These are phyloP conservation scores for Triplophysa dalaica DNA, from an alignment of 2,113 vertebrate species.

Conservation along the genomic window DNA sequence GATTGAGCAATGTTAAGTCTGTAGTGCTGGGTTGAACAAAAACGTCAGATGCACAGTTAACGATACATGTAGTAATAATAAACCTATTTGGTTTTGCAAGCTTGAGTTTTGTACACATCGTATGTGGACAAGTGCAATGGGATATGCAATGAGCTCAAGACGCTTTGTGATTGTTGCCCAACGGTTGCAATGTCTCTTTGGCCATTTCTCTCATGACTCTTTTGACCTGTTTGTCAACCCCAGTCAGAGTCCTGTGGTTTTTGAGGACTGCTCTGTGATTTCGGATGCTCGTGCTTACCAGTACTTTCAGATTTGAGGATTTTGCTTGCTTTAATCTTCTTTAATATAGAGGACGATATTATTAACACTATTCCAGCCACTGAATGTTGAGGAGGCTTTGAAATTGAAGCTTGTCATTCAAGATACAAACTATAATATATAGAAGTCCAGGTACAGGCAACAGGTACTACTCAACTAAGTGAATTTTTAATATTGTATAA, in stretches of 20 bases:
- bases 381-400: no score
- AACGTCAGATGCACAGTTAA: neutral
- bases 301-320: neutral
- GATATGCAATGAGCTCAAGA: neutral
- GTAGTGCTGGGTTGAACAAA: neutral
- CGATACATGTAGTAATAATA: neutral
- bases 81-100: neutral
- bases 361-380: no score
- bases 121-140: no score
- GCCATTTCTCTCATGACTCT: neutral
- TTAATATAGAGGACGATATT: neutral
- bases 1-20: neutral
- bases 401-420: no score
- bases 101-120: neutral
- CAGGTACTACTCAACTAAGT: no score
- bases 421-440: no score
- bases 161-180: neutral
- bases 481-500: no score
- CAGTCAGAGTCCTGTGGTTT: neutral
- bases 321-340: neutral
- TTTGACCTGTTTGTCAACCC: conserved; percentile 17
- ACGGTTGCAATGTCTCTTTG: neutral
- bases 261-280: neutral
- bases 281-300: neutral
- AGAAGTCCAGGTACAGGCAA: no score